Base-by-base conservation (phyloP, 2,113 vertebrate genomes). In the Pterocles burchelli region DNA sequence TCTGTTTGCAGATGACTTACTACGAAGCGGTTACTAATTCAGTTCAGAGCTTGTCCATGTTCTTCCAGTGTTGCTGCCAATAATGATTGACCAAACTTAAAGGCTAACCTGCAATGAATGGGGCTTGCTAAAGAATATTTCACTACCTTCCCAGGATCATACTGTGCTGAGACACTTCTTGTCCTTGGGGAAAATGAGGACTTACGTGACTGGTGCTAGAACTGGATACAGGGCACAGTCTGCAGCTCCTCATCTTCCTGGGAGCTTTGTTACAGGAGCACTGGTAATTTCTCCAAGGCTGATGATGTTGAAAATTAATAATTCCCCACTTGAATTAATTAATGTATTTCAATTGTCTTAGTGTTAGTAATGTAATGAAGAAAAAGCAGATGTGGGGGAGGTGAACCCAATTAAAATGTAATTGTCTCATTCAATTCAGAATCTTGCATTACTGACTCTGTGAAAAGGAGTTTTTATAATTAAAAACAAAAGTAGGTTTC, bases 301-400 rank as follows among this genome's bases (percentile, higher is more conserved):
- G 83, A 59, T 85, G 75, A 88, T 77, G 49, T 75, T 87, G 65
- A 75, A 96, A 96, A 95, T 97, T 94, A 90, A 93, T 94, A 88
- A 94, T 85, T 90, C 70, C 90, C 73, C n/a, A 19, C 78, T 96
- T 94, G 45, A 97, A 95, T 96, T 95, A 96, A 95, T 96, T 92
- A 89, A 96, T 58, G 51, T 45, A 78, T 85, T 97, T 95, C 31
- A 6, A 43, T 94, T 95, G 95, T 65, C 28, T 81, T 68, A 90
- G 29, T 33, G 38, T 61, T 81, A 84, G 52, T n/a, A 81, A 87
- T 46, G 46, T 87, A 96, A 95, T 92, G 83, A 92, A 90, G 68
- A 59, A 90, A 61, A 91, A 92, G 73, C 49, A 59, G 38, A 70
- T 83, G 67, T 66, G 88, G 77, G 78, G 75, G 65, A 92, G 20